Conservation (phyloP, 2,797 vertebrate species). For the Megalops cyprinoides region DNA sequence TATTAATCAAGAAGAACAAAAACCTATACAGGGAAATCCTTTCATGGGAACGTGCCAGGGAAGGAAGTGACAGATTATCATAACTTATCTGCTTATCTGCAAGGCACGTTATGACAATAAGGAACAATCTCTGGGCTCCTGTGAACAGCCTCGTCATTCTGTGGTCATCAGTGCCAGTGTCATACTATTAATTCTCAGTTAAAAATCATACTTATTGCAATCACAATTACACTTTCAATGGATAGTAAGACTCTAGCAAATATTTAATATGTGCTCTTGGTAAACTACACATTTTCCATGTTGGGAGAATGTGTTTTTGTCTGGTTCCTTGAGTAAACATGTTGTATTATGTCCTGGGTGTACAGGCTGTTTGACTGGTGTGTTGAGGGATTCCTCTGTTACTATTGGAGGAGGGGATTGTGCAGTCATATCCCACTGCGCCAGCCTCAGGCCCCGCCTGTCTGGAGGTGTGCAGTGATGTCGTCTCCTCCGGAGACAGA, state of each 20-base stretch:
- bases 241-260: background rate
- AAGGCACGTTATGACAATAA: no score
- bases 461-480: constrained; percentile 46
- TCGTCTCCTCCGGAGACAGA: constrained; percentile 66
- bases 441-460: constrained; percentile 46
- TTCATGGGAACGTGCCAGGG: background rate
- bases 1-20: background rate
- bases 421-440: constrained; percentile 58
- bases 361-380: constrained; percentile 4
- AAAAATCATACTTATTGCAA: no score
- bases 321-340: constrained; percentile 62
- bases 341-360: constrained; percentile 39
- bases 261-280: background rate
- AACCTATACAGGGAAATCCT: background rate
- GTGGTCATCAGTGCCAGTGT: no score
- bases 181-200: no score
- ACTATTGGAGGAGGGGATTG: constrained; percentile 67
- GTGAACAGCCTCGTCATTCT: no score
- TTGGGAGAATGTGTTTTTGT: constrained; percentile 39
- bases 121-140: no score
- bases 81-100: no score
- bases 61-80: no score
- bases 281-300: background rate
- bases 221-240: no score
- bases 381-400: constrained; percentile 48